Evolutionary conservation across 2,888 invertebrate species (phyloP).

Genomic region (Cataglyphis altisquamis): DNA sequence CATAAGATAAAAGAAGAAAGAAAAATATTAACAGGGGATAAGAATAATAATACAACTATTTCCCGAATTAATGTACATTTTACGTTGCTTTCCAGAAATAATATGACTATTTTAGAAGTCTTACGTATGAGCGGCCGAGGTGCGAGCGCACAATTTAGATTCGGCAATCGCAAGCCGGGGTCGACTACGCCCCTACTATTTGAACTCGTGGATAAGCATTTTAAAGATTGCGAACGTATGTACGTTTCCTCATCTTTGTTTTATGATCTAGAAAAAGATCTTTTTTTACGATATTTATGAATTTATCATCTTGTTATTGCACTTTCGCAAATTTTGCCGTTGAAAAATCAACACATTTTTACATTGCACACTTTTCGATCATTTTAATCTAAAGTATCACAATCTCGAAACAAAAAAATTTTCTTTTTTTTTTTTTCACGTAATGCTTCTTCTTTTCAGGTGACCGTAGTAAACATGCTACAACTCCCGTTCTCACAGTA

Average conservation of each 20-base stretch:
- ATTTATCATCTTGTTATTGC: conserved; percentile 4
- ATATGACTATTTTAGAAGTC: conserved; percentile 96
- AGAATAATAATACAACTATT: neutral
- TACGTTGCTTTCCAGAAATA: conserved; percentile 90
- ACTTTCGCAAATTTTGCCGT: neutral
- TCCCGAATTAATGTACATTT: conserved; percentile 5
- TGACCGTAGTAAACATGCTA: conserved; percentile 80
- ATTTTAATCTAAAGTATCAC: neutral
- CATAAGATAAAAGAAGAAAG: neutral
- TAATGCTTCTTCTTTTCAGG: conserved; percentile 32
- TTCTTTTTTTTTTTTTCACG: too few relatives aligned
- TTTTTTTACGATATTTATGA: neutral
- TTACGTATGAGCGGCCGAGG: conserved; percentile 94
- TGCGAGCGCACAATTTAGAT: conserved; percentile 94
- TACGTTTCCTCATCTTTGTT: conserved; percentile 67
- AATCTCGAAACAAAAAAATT: neutral
- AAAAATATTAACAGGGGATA: neutral
- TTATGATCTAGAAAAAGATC: neutral
- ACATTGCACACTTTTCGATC: neutral
- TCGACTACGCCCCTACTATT: conserved; percentile 92
- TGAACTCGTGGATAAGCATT: conserved; percentile 91
- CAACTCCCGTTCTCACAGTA: conserved; percentile 90
- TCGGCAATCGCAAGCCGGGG: conserved; percentile 95
- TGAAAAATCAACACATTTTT: neutral
- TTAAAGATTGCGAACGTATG: conserved; percentile 88